phyloP scores from a whole-genome alignment of 1,140 invertebrate genomes.

The Lordiphosa stackelbergi region DNA sequence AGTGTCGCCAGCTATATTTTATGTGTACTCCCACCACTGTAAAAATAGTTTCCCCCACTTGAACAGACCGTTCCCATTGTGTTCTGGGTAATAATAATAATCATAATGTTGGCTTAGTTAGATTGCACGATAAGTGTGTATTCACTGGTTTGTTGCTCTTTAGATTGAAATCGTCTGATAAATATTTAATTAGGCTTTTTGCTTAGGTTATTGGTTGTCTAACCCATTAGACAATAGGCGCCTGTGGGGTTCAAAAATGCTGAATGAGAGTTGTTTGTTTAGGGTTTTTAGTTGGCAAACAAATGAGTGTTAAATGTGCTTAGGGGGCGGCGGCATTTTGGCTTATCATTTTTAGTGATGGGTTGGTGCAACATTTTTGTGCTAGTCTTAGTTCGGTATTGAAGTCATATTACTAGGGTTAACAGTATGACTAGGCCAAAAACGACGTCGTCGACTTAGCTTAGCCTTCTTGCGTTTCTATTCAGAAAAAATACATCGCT shows the following conservation, averaged over 20 bases:
- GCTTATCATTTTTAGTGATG: too few species aligned
- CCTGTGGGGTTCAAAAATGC: conserved; percentile 18
- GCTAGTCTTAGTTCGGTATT: too few species aligned
- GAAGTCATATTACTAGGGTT: too few species aligned
- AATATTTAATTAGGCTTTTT: conserved; percentile 69
- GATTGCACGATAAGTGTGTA: conserved; percentile 59
- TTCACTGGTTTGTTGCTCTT: conserved; percentile 35
- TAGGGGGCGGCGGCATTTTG: too few species aligned
- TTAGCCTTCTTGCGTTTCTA: too few species aligned
- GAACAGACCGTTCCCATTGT: conserved; percentile 33
- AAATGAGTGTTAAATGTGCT: conserved; percentile 15
- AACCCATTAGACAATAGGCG: conserved; percentile 24
- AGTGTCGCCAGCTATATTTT: conserved; percentile 32
- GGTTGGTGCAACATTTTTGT: too few species aligned
- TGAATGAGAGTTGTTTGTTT: conserved; percentile 35
- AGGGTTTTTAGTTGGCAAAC: conserved; percentile 34
- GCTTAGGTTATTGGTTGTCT: conserved; percentile 39
- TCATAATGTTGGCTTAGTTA: conserved; percentile 32
- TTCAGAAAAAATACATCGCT: too few species aligned
- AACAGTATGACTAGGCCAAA: too few species aligned
- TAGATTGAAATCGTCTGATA: conserved; percentile 56
- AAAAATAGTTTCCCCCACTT: not conserved
- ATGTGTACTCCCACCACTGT: too few species aligned
- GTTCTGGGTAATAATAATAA: conserved; percentile 22
- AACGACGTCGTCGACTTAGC: too few species aligned